Base-by-base conservation (phyloP, 2,888 invertebrate genomes). In the Cryptocephalus primarius region DNA sequence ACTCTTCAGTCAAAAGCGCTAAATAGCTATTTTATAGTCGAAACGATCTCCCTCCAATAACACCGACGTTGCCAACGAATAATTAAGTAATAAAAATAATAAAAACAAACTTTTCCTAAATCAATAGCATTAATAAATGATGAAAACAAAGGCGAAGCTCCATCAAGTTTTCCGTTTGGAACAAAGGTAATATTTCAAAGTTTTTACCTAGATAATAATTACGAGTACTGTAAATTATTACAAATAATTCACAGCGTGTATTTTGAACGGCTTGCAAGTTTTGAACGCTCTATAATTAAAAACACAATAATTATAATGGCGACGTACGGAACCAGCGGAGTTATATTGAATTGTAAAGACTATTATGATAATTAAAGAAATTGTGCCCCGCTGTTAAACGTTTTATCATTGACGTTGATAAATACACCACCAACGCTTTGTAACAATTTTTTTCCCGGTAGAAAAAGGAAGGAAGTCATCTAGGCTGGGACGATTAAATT, bases 341-440 rank as follows among this genome's bases (percentile, higher is more conserved):
- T 46, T 47, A 41, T 52, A 52, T 49, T 48, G 48, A 48, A 51
- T 48, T 48, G 48, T 46, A 45, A 47, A 47, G 48, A 47, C 51
- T 50, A 51, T 52, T 55, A 54, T 47, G 54, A 51, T 54, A 53
- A 55, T 54, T 54, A 54, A 52, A 40, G 34, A 47, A 42, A 48
- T 49, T 42, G 43, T 49, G 44, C 44, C 48, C 48, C 46, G 49
- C 36, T 36, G 36, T 36, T 36, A 36, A 11, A 6, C 36, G 36
- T 36, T 36, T 36, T 36, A 36, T 36, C 36, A 36, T 36, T 12
- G 36, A 36, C 36, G 36, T 36, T 36, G 36, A 36, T 36, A 36
- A 36, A 36, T 36, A 36, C 36, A 22, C 22, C 22, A 22, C 22
- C 22, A 22, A 22, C 22, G 22, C 22, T 22, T 22, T 22, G 6